A percentile compares a stretch with the other conserved stretches of the same genome.
These are phyloP conservation scores for Elephas maximus DNA, from an alignment of 2,113 vertebrate species.

Conservation along the genomic window DNA sequence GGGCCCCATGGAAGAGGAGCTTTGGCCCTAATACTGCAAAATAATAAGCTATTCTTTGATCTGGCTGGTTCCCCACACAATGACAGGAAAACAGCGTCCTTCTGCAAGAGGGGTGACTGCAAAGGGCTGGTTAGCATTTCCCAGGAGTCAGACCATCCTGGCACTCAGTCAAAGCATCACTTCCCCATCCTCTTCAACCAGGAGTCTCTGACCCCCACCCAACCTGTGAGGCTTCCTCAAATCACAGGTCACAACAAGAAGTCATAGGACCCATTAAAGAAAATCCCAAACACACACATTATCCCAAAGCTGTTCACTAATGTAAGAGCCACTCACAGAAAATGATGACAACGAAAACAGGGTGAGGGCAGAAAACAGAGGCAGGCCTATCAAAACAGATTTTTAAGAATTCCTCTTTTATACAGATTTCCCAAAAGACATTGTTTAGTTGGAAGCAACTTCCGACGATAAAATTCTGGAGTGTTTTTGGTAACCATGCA, in stretches of 20 bases:
- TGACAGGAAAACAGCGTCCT: neutral
- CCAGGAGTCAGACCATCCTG: neutral
- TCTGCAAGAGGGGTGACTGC: neutral
- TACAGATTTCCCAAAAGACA: neutral
- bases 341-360: neutral
- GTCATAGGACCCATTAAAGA: neutral
- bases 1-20: neutral
- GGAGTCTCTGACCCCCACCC: neutral
- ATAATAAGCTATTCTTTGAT: slow-evolving; percentile 65
- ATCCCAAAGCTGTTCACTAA: neutral
- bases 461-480: neutral
- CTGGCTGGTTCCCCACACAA: neutral
- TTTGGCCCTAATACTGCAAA: neutral
- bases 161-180: neutral
- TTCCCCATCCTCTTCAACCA: neutral
- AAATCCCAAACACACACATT: neutral
- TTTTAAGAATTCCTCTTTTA: neutral
- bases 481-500: neutral
- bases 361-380: neutral
- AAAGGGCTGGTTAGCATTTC: neutral
- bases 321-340: neutral
- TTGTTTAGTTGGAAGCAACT: neutral
- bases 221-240: neutral
- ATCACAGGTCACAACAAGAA: neutral
- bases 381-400: neutral